phyloP scores from a whole-genome alignment of 2,888 invertebrate species.

The Marronus borbonicus region DNA sequence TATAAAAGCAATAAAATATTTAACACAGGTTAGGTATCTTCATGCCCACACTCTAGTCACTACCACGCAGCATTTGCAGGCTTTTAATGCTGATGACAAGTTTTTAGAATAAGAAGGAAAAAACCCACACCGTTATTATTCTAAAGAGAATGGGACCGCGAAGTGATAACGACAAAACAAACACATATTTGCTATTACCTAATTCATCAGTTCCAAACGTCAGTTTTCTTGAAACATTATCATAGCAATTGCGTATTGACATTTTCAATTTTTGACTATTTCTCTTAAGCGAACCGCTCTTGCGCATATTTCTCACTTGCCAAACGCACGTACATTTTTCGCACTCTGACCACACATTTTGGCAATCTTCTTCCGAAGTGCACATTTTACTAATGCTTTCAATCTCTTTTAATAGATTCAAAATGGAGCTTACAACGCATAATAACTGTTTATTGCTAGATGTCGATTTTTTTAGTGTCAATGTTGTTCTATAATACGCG shows the following conservation, averaged over 20 bases:
- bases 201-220: slow-evolving; percentile 70
- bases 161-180: too few species aligned
- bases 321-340: slow-evolving; percentile 78
- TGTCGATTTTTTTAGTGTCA: slow-evolving; percentile 51
- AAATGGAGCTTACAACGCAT: slow-evolving; percentile 69
- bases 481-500: slow-evolving; percentile 26
- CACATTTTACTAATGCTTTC: slow-evolving; percentile 71
- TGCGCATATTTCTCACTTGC: slow-evolving; percentile 73
- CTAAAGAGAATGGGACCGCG: too few species aligned
- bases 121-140: too few species aligned
- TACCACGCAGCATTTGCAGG: too few species aligned
- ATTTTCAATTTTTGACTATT: slow-evolving; percentile 64
- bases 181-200: slow-evolving; percentile 45
- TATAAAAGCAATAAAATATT: too few species aligned
- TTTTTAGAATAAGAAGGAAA: too few species aligned
- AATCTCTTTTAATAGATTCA: slow-evolving; percentile 63
- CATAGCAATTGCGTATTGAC: slow-evolving; percentile 60
- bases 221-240: slow-evolving; percentile 66
- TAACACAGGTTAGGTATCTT: too few species aligned
- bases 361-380: slow-evolving; percentile 74
- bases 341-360: slow-evolving; percentile 74
- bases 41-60: too few species aligned
- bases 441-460: slow-evolving; percentile 67
- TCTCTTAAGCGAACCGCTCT: slow-evolving; percentile 73
- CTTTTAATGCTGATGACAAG: too few species aligned